Percentiles rank a stretch among this genome's conserved stretches.
These are phyloP conservation scores for Heteropelma amictum DNA, from an alignment of 2,888 invertebrate genomes.

Conservation along the genomic window DNA sequence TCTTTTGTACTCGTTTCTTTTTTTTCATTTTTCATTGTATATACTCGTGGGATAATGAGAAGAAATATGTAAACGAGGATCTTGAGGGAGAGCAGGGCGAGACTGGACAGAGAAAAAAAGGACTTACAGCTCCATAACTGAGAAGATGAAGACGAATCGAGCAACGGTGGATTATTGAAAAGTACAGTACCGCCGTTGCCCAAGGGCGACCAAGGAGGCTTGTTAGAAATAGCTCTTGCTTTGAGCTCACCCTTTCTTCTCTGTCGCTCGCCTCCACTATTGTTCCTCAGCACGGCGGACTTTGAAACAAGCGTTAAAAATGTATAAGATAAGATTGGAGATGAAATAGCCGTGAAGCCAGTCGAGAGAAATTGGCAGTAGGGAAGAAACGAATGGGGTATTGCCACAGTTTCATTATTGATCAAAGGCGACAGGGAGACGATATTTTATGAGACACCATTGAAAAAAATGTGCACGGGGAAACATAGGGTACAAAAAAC, in stretches of 20 bases:
- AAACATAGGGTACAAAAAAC: neutral
- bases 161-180: constrained; percentile 65
- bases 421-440: constrained; percentile 68
- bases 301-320: constrained; percentile 68
- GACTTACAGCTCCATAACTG: neutral
- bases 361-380: constrained; percentile 37
- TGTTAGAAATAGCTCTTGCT: constrained; percentile 66
- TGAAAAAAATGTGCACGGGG: neutral
- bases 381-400: constrained; percentile 11
- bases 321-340: constrained; percentile 64
- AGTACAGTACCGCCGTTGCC: constrained; percentile 55
- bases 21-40: constrained; percentile 3
- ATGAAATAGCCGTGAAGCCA: constrained; percentile 20
- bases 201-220: constrained; percentile 59
- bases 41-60: constrained; percentile 18
- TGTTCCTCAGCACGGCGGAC: constrained; percentile 48
- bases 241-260: constrained; percentile 57
- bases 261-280: constrained; percentile 2
- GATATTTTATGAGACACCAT: neutral
- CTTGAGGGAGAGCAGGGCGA: neutral
- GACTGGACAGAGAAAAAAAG: neutral
- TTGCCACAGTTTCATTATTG: constrained; percentile 67
- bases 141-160: constrained; percentile 52
- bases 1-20: constrained; percentile 28
- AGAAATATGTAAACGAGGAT: constrained; percentile 36